Conservation (phyloP, 2,888 invertebrate species). For the Podotricha telesiphe region DNA sequence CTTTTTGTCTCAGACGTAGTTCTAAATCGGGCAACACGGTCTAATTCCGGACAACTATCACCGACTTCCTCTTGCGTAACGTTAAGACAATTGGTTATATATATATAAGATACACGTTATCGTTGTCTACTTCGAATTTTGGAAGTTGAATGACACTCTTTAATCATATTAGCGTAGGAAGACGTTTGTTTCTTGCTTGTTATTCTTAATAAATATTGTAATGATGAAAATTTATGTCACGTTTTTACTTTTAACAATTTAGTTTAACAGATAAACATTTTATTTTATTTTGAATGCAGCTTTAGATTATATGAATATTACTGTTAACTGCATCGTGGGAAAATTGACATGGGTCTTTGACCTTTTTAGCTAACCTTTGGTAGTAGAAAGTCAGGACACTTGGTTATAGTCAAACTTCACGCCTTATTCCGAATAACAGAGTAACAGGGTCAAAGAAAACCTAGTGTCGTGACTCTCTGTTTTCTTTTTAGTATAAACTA, state of each 20-base stretch:
- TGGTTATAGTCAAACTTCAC: too few species aligned
- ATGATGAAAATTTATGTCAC: conserved; percentile 3
- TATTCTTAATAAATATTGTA: background rate
- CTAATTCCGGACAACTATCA: conserved; percentile 64
- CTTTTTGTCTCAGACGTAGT: conserved; percentile 75
- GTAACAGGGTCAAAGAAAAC: too few species aligned
- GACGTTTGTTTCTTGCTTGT: conserved; percentile 4
- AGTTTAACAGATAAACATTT: background rate
- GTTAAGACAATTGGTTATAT: conserved; percentile 58
- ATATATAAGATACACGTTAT: conserved; percentile 37
- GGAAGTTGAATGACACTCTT: conserved; percentile 37
- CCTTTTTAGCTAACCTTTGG: too few species aligned
- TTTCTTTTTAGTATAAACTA: too few species aligned
- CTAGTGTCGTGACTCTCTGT: too few species aligned
- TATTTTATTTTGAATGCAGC: background rate
- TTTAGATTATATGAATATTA: background rate
- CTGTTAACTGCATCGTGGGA: too few species aligned
- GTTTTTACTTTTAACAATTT: conserved; percentile 1
- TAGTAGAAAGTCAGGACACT: too few species aligned
- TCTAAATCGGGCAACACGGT: conserved; percentile 76
- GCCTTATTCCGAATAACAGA: too few species aligned
- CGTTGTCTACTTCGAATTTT: conserved; percentile 38
- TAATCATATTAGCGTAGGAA: conserved; percentile 22
- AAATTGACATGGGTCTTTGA: too few species aligned
- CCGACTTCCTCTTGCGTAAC: conserved; percentile 72